Evolutionary conservation across 2,888 invertebrate genomes (phyloP), one percentile per base, ranked within the genome.

Genomic region (Aspidiotus destructor): DNA sequence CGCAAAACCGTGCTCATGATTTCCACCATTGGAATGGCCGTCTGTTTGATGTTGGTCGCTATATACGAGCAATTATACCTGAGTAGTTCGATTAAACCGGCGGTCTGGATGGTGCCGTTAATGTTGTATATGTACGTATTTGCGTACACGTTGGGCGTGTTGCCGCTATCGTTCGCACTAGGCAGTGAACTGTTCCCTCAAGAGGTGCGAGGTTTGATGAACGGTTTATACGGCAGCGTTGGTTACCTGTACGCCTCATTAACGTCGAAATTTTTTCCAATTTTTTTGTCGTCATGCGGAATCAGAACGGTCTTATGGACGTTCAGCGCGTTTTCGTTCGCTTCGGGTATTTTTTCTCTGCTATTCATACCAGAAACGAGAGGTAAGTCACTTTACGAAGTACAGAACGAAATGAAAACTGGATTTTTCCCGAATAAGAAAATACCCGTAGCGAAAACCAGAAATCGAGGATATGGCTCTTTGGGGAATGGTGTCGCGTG

Each of bases 321-420:
- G 1, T 70, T 69, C 11, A 53, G 68, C 40, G 40, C 13, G 5
- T 69, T 60, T 53, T 17, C 44, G 10, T 7, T 64, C 10, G 7
- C 16, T n/a, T 57, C 40, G 11, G 68, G 44, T 7, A 13, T 68
- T 0, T 71, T 41, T 16, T 70, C 68, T 17, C 54, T 41, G 0
- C 69, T 70, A 15, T 41, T 71, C 48, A 40, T 71, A 42, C 71
- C 71, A 10, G 71, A 71, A 69, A 71, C 71, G 5, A 68, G 65
- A 64, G 71, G 71, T 57, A 71, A 69, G 41, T 65, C 71, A 7
- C 53, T 71, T 7, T 42, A 65, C 10, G 70, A 71, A 16, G 68
- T 71, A 13, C 69, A 70, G 42, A 11, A 6, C 8, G 55, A 57
- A 5, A 48, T 48, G n/a, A 48, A 48, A n/a, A n/a, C 10, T 13